phyloP scores from a whole-genome alignment of 2,888 invertebrate species.

The Drosophila picticornis region DNA sequence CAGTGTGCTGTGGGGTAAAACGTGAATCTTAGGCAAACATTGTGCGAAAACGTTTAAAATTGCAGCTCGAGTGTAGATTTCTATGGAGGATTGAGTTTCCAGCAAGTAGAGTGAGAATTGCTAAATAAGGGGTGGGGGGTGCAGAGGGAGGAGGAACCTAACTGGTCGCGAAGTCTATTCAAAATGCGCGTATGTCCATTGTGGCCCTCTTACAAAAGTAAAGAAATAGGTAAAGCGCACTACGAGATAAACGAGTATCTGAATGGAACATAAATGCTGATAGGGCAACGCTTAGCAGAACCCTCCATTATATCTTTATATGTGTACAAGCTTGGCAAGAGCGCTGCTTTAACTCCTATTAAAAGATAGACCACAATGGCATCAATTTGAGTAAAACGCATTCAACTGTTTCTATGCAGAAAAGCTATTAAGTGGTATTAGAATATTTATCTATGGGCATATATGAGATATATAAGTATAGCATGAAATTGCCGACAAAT shows the following conservation, averaged over 20 bases:
- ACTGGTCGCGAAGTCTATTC: constrained; percentile 64
- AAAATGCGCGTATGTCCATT: constrained; percentile 65
- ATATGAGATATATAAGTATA: not conserved
- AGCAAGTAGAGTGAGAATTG: not conserved
- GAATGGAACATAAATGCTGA: constrained; percentile 35
- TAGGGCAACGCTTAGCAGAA: constrained; percentile 23
- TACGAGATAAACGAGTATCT: constrained; percentile 10
- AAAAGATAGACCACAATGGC: not conserved
- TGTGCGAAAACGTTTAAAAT: constrained; percentile 50
- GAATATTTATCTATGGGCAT: not conserved
- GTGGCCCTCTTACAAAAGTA: constrained; percentile 40
- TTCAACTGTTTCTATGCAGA: not conserved
- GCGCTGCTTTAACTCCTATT: constrained; percentile 4
- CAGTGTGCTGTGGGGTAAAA: constrained; percentile 38
- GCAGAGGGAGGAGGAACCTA: not conserved
- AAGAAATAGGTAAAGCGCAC: constrained; percentile 20
- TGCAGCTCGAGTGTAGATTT: constrained; percentile 26
- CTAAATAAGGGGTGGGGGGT: not conserved
- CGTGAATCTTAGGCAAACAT: constrained; percentile 75
- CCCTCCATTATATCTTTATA: constrained; percentile 12
- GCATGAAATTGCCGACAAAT: not conserved
- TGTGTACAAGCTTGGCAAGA: constrained; percentile 8
- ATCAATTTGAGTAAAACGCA: not conserved
- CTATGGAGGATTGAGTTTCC: constrained; percentile 26
- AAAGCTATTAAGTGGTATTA: not conserved